Evolutionary conservation across 2,113 vertebrate genomes (phyloP).

Genomic region (Canis aureus): DNA sequence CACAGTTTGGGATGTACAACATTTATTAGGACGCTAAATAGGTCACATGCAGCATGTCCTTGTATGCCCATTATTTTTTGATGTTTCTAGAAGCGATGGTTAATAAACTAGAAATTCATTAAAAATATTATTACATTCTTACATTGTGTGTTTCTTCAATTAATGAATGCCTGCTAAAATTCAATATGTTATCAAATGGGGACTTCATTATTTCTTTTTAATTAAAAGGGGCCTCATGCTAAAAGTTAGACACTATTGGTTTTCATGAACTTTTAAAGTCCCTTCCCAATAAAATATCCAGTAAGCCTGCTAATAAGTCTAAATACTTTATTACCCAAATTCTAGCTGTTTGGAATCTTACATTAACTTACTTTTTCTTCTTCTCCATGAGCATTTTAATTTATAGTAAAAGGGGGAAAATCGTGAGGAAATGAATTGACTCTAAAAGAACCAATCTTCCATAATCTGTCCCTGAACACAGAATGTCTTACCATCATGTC

Average conservation of each 20-base stretch:
- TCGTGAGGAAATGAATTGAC: not conserved
- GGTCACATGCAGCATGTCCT: not conserved
- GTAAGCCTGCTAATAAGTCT: not conserved
- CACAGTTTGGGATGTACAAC: not conserved
- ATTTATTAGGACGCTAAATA: not conserved
- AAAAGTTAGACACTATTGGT: not conserved
- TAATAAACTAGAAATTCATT: slow-evolving; percentile 33
- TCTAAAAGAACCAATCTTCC: not conserved
- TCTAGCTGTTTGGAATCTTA: not conserved
- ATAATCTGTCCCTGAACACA: not conserved
- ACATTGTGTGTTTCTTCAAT: slow-evolving; percentile 23
- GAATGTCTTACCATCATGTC: not conserved
- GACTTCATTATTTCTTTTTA: not conserved
- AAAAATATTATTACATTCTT: slow-evolving; percentile 39
- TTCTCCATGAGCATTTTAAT: not conserved
- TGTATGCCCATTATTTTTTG: not conserved
- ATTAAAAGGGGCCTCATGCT: not conserved
- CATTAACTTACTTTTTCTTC: not conserved
- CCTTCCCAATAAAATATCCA: not conserved
- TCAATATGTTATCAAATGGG: not conserved
- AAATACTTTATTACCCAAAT: not conserved
- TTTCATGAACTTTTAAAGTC: not conserved
- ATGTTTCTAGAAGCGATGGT: not conserved
- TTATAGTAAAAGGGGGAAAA: not conserved
- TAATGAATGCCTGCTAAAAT: not conserved